Evolutionary conservation across 2,113 vertebrate species (phyloP).

Genomic region (Oryctolagus cuniculus): DNA sequence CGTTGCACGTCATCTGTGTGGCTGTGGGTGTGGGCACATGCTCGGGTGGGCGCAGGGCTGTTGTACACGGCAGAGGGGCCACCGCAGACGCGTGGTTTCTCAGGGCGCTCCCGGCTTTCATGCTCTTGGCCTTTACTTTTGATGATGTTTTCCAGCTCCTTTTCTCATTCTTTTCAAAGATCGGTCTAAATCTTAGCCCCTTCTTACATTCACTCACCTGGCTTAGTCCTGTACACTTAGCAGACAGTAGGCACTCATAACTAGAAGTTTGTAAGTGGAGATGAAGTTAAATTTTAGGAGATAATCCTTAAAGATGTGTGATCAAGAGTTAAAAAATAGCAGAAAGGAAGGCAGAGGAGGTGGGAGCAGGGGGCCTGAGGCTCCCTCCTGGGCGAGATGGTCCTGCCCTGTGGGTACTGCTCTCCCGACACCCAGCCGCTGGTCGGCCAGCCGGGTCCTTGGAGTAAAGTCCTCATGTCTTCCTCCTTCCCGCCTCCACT

Average conservation of each 20-base stretch:
- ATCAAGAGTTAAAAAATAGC: not conserved
- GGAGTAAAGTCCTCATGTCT: not conserved
- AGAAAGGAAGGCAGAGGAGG: not conserved
- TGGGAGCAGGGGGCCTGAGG: not conserved
- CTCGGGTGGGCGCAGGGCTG: too few relatives aligned
- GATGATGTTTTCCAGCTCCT: not conserved
- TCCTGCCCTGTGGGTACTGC: too few relatives aligned
- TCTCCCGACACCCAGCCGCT: too few relatives aligned
- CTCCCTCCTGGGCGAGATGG: too few relatives aligned
- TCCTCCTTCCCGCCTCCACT: rapidly evolving
- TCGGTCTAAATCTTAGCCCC: not conserved
- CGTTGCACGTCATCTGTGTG: too few relatives aligned
- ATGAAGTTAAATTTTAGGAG: not conserved
- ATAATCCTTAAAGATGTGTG: not conserved
- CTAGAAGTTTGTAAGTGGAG: not conserved
- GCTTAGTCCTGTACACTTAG: not conserved
- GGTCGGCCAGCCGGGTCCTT: not conserved
- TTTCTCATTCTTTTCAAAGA: not conserved
- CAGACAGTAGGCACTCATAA: not conserved
- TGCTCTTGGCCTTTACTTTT: not conserved
- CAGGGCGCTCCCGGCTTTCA: too few relatives aligned
- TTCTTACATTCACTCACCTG: not conserved
- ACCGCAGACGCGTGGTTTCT: too few relatives aligned
- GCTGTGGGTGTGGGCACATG: too few relatives aligned
- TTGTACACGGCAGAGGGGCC: too few relatives aligned